These are phyloP conservation scores for Cerastis leucographa DNA, from an alignment of 2,888 invertebrate genomes.

Conservation along the genomic window DNA sequence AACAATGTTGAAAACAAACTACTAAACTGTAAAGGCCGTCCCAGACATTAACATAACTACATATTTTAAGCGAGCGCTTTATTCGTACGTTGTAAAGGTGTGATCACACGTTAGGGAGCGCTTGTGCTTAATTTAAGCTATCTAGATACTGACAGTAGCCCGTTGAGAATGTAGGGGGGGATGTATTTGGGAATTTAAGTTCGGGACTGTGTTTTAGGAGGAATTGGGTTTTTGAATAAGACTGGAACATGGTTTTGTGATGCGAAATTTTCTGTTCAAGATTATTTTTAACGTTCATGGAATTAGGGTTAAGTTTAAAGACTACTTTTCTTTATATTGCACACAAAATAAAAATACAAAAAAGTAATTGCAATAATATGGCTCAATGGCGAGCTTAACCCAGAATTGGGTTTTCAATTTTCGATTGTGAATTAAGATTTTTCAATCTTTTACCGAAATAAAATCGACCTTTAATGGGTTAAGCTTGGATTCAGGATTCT, in stretches of 20 bases:
- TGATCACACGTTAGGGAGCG: slow-evolving; percentile 71
- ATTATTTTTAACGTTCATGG: neutral
- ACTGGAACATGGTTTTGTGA: neutral
- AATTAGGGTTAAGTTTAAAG: neutral
- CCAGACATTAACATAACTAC: slow-evolving; percentile 65
- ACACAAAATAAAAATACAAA: too few relatives aligned
- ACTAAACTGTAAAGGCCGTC: slow-evolving; percentile 59
- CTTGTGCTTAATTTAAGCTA: slow-evolving; percentile 79
- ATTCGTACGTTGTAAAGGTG: slow-evolving; percentile 67
- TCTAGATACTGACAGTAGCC: slow-evolving; percentile 71
- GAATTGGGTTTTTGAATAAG: neutral
- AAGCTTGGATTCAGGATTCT: neutral
- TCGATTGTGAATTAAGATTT: neutral
- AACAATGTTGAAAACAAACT: slow-evolving; percentile 52
- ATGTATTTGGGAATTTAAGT: slow-evolving; percentile 38
- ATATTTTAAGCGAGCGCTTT: slow-evolving; percentile 69
- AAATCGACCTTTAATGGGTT: neutral
- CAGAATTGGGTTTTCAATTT: too few relatives aligned
- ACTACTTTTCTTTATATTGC: too few relatives aligned
- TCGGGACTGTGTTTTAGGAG: slow-evolving; percentile 19
- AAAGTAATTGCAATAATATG: too few relatives aligned
- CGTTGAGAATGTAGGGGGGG: slow-evolving; percentile 58
- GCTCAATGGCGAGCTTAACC: too few relatives aligned
- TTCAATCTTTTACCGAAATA: neutral
- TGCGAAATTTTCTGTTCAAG: neutral